These are phyloP conservation scores for Tenualosa ilisha DNA, from an alignment of 2,797 vertebrate species.

Conservation along the genomic window DNA sequence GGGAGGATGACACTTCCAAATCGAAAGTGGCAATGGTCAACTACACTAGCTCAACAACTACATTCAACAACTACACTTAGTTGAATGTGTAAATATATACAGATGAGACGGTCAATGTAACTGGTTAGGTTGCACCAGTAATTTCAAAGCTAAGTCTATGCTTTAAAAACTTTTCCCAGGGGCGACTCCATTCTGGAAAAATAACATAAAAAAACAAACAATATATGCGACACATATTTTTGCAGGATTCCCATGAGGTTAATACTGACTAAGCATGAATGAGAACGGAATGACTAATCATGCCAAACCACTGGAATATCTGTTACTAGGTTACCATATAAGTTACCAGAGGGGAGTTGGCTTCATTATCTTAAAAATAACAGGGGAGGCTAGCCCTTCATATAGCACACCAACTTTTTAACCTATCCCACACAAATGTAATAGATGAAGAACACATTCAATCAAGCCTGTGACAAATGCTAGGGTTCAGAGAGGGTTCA, in stretches of 20 bases:
- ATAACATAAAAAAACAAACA: not conserved
- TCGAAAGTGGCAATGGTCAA: no score
- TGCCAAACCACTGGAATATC: not conserved
- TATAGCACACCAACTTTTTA: not conserved
- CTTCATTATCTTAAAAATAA: not conserved
- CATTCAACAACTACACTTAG: no score
- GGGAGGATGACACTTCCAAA: no score
- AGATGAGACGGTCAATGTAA: no score
- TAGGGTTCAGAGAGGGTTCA: conserved; percentile 76
- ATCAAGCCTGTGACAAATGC: conserved; percentile 70
- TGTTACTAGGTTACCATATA: not conserved
- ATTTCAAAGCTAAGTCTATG: no score
- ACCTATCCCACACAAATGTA: conserved; percentile 39
- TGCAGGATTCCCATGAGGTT: not conserved
- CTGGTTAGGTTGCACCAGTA: no score
- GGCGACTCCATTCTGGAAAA: no score
- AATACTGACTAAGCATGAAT: not conserved
- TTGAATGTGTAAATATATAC: no score
- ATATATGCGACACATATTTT: not conserved
- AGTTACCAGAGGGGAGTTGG: not conserved
- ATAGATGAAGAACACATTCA: conserved; percentile 75
- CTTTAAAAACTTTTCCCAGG: no score
- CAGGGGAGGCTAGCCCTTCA: not conserved
- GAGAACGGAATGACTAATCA: not conserved
- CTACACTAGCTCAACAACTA: no score